Conservation (phyloP, 30 jellyfish, hydroid and myxozoan species). For the Calvadosia cruxmelitensis region DNA sequence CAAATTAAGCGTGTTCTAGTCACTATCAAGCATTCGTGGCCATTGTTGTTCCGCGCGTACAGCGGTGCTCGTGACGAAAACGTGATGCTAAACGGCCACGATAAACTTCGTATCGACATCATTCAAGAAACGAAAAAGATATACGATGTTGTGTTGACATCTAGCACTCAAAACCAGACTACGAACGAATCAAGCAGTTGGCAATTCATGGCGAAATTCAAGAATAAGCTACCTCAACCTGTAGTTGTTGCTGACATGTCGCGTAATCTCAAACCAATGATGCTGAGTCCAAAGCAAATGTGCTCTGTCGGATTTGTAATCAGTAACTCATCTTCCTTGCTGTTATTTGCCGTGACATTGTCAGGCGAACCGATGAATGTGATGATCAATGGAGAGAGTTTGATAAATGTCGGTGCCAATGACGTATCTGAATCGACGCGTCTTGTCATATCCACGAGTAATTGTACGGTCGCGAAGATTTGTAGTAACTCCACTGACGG, state of each 20-base stretch:
- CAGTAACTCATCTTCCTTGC: constrained; percentile 35
- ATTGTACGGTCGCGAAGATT: neutral
- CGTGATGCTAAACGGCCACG: constrained; percentile 74
- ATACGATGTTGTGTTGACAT: neutral
- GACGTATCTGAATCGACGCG: neutral
- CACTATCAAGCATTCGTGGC: constrained; percentile 59
- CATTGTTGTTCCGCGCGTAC: constrained; percentile 64
- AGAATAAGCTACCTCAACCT: constrained; percentile 54
- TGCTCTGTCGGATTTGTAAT: constrained; percentile 75
- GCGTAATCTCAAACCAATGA: constrained; percentile 52
- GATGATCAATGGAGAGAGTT: constrained; percentile 51
- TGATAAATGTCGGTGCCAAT: neutral
- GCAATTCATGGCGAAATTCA: constrained; percentile 41
- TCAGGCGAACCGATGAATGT: constrained; percentile 40
- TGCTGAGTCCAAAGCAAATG: constrained; percentile 47
- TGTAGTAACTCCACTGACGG: neutral
- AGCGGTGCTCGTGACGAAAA: constrained; percentile 38
- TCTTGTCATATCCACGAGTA: neutral
- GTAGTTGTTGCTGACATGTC: constrained; percentile 60
- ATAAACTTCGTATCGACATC: constrained; percentile 45
- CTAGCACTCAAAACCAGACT: neutral
- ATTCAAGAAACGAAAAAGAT: constrained; percentile 6
- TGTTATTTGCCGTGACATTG: constrained; percentile 50
- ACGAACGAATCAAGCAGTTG: neutral
- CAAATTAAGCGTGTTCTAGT: constrained; percentile 20